phyloP scores from a whole-genome alignment of 2,888 invertebrate genomes.

The Cinara cedri region DNA sequence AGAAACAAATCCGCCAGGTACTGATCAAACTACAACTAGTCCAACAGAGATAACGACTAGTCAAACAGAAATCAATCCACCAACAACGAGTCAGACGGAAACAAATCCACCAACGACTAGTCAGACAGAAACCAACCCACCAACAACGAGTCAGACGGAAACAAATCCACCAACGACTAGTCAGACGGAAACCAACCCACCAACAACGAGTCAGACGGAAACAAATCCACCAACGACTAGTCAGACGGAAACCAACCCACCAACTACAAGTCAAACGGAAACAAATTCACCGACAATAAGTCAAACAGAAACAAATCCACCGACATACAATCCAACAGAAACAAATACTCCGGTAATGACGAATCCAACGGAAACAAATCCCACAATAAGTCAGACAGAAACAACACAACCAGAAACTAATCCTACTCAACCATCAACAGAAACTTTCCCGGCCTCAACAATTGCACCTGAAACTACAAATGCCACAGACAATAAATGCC shows the following conservation, averaged over 20 bases:
- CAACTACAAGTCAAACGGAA: constrained; percentile 45
- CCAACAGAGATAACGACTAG: constrained; percentile 59
- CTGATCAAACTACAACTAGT: constrained; percentile 36
- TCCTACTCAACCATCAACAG: constrained; percentile 57
- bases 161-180: constrained; percentile 51
- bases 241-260: constrained; percentile 55
- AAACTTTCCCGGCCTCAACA: constrained; percentile 58
- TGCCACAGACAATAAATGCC: constrained; percentile 62
- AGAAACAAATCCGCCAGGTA: constrained; percentile 57
- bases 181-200: constrained; percentile 53
- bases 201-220: constrained; percentile 53
- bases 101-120: constrained; percentile 58
- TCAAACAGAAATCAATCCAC: constrained; percentile 41
- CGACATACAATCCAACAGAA: constrained; percentile 57
- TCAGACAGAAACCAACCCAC: constrained; percentile 52
- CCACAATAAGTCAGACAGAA: constrained; percentile 59
- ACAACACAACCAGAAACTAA: constrained; percentile 57
- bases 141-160: constrained; percentile 56
- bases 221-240: constrained; percentile 29
- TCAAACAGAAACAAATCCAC: constrained; percentile 57
- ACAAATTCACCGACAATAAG: constrained; percentile 51
- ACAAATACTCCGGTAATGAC: constrained; percentile 51
- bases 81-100: constrained; percentile 49
- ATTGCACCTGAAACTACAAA: constrained; percentile 58
- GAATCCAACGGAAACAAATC: constrained; percentile 52